These are phyloP conservation scores for Himalopsyche anomala DNA, from an alignment of 2,888 invertebrate genomes.

Conservation along the genomic window DNA sequence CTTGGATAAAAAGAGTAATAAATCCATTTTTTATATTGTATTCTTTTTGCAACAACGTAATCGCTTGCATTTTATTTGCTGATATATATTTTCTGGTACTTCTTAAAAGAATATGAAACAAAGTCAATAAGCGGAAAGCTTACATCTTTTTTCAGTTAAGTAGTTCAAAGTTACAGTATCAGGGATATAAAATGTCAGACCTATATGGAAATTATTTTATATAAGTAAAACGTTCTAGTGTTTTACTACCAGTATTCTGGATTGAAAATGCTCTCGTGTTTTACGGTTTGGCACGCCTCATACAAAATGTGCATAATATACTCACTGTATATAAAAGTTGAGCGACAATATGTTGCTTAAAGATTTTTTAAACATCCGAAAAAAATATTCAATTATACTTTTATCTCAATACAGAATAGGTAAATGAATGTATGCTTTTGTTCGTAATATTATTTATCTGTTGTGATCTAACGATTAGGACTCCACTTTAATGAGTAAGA, in stretches of 20 bases:
- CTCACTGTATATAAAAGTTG: not conserved
- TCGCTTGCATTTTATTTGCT: too few species aligned
- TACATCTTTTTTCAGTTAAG: not conserved
- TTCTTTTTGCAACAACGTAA: too few species aligned
- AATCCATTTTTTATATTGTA: too few species aligned
- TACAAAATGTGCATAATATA: slow-evolving; percentile 3
- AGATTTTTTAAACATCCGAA: not conserved
- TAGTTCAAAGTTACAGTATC: not conserved
- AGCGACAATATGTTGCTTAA: not conserved
- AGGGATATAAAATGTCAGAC: not conserved
- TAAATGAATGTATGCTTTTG: too few species aligned
- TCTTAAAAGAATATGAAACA: too few species aligned
- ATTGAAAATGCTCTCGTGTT: slow-evolving; percentile 19
- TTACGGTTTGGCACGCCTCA: slow-evolving; percentile 8
- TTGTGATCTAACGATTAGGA: too few species aligned
- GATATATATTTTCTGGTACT: too few species aligned
- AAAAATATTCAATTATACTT: not conserved
- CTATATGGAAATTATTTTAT: not conserved
- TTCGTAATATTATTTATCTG: too few species aligned
- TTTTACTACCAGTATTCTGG: not conserved
- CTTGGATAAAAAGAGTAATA: too few species aligned
- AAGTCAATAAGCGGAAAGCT: too few species aligned
- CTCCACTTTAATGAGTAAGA: too few species aligned
- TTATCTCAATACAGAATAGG: too few species aligned
- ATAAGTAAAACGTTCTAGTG: not conserved